Conservation (phyloP, 2,888 invertebrate species). For the Tenthredo notha region DNA sequence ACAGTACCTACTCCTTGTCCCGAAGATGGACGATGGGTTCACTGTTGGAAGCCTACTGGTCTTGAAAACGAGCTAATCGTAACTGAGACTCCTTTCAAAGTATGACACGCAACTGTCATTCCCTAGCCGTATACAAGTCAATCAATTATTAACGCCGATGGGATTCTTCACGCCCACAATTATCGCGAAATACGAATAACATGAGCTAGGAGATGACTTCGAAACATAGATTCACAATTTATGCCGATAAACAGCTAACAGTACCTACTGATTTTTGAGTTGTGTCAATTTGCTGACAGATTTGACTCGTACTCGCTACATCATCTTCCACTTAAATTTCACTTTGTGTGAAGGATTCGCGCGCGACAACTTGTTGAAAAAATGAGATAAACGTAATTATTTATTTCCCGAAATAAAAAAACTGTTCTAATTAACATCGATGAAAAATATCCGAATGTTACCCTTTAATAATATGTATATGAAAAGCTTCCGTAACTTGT, state of each 20-base stretch:
- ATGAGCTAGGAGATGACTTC: background rate
- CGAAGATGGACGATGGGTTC: conserved; percentile 10
- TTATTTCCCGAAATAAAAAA: no score
- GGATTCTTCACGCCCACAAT: background rate
- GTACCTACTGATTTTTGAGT: background rate
- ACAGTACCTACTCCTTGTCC: conserved; percentile 10
- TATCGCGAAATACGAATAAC: background rate
- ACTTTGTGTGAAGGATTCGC: background rate
- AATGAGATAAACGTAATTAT: background rate
- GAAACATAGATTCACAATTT: background rate
- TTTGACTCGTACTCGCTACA: background rate
- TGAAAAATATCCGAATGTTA: background rate
- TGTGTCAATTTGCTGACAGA: background rate
- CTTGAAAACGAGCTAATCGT: conserved; percentile 7
- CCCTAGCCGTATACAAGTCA: conserved; percentile 2
- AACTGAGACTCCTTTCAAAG: conserved; percentile 7
- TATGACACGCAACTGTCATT: conserved; percentile 23
- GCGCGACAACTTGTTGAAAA: background rate
- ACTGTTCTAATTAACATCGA: background rate
- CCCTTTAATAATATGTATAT: conserved; percentile 4
- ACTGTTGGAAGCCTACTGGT: conserved; percentile 9
- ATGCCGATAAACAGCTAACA: background rate
- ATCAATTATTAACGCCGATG: conserved; percentile 33
- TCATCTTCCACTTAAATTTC: background rate
- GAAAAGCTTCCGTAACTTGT: conserved; percentile 38